Base-by-base conservation (phyloP, 2,113 vertebrate species). In the Hypomesus transpacificus region DNA sequence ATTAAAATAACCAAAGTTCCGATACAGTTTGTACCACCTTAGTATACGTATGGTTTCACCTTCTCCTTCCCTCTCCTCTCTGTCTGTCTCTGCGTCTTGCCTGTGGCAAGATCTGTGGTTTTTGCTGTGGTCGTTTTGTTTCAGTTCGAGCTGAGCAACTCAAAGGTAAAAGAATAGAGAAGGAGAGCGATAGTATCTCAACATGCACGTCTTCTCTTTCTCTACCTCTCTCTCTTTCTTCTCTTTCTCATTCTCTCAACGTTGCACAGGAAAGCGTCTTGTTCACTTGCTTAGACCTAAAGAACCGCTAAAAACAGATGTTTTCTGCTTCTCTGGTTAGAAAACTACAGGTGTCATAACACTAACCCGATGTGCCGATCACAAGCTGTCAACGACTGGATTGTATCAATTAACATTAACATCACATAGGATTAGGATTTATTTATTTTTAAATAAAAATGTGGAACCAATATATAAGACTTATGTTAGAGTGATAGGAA, bases 91-190 rank as follows among this genome's bases (percentile, higher is more conserved):
- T 75, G 77, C 73, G 79, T 91, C 90, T 64, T 75, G 78, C 71
- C 80, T 91, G 91, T 62, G 91, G 91, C 89, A 63, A 22, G 4
- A 65, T 82, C 70, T 92, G 90, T 86, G 92, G 91, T 88, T 20
- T 73, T 58, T 80, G 39, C 82, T 90, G 92, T 59, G 92, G 92
- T 92, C 76, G 60, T 82, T 92, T 93, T 92, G 90, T 91, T 89
- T 88, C 80, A 87, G 85, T 71, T 80, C 68, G 34, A 80, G 78
- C 79, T 75, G 82, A 84, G 70, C 79, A 83, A 79, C 87, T 91
- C 86, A 89, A 87, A 87, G 91, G 60, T 79, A 58, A 77, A 68
- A 54, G 70, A 85, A 83, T 11, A 75, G 65, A 59, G 71, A 69
- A 34, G 63, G 46, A 69, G 57, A 63, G 75, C 52, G 89, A 91